phyloP scores from a whole-genome alignment of 2,797 vertebrate species.

The Cryptoprocta ferox region DNA sequence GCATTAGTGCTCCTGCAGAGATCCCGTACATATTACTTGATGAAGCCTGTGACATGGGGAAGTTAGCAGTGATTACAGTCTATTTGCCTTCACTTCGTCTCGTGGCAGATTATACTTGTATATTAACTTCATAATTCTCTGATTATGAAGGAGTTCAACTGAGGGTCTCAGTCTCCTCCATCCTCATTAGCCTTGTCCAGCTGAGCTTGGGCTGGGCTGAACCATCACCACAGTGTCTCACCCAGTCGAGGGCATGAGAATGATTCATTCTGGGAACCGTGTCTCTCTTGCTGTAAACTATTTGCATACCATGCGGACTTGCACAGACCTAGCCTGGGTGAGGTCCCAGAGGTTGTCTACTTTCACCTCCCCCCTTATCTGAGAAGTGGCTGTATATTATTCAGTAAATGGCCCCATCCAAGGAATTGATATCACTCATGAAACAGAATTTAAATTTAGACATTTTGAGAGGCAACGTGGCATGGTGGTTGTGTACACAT shows the following conservation, averaged over 20 bases:
- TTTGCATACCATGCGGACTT: not conserved
- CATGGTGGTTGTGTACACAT: not conserved
- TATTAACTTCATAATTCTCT: constrained; percentile 56
- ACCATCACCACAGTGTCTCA: not conserved
- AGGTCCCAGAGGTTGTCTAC: not conserved
- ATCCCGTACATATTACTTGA: not conserved
- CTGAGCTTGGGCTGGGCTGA: not conserved
- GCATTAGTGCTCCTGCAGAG: not conserved
- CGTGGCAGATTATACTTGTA: constrained; percentile 57
- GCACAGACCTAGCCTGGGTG: not conserved
- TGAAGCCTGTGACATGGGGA: not conserved
- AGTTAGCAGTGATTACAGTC: constrained; percentile 45
- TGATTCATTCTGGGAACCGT: not conserved
- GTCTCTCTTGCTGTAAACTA: not conserved
- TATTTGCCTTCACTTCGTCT: constrained; percentile 43
- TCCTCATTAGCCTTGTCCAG: constrained; percentile 42
- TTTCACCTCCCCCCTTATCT: not conserved
- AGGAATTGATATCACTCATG: not conserved
- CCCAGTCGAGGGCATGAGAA: not conserved
- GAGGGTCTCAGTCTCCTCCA: constrained; percentile 35
- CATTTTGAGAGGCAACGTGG: not conserved
- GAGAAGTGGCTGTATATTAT: not conserved
- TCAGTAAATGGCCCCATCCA: not conserved
- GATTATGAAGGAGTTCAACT: constrained; percentile 49
- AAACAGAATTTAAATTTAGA: constrained; percentile 33